A percentile compares a stretch with the other conserved stretches of the same genome.
phyloP scores from a whole-genome alignment of 2,113 vertebrate species.

The Paratilapia polleni region DNA sequence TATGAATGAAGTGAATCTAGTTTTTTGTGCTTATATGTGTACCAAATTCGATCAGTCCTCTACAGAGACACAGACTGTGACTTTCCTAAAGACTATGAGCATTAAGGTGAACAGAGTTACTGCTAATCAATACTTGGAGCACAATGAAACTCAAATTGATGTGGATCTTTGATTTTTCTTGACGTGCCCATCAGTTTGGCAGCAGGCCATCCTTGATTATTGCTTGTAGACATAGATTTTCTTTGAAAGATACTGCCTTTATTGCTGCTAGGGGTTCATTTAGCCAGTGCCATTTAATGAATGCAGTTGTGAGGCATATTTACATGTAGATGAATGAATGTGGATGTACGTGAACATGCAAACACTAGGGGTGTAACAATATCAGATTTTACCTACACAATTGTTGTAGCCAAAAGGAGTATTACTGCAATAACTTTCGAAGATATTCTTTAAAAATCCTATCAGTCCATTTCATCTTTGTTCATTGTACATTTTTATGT shows the following conservation, averaged over 20 bases:
- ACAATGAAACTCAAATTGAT: conserved; percentile 59
- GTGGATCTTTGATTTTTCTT: conserved; percentile 64
- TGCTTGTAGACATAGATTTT: conserved; percentile 56
- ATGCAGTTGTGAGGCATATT: neutral
- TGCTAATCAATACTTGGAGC: conserved; percentile 60
- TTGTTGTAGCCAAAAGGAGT: neutral
- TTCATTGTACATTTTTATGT: neutral
- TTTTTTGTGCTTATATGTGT: neutral
- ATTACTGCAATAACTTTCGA: neutral
- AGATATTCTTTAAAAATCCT: neutral
- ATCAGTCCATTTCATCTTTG: neutral
- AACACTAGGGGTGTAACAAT: neutral
- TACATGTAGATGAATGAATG: conserved; percentile 19
- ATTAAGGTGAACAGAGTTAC: conserved; percentile 33
- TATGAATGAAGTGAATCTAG: neutral
- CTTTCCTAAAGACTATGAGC: conserved; percentile 26
- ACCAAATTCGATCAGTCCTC: neutral
- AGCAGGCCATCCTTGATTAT: conserved; percentile 29
- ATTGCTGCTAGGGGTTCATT: conserved; percentile 15
- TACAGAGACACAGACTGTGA: conserved; percentile 13
- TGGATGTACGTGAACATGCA: neutral
- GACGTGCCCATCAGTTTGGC: conserved; percentile 44
- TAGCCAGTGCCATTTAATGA: neutral
- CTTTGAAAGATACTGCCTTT: conserved; percentile 31
- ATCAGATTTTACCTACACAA: neutral